A percentile compares a stretch with the other conserved stretches of the same genome.
Evolutionary conservation across 2,888 invertebrate species (phyloP).

Genomic region (Eutolmus rufibarbis): DNA sequence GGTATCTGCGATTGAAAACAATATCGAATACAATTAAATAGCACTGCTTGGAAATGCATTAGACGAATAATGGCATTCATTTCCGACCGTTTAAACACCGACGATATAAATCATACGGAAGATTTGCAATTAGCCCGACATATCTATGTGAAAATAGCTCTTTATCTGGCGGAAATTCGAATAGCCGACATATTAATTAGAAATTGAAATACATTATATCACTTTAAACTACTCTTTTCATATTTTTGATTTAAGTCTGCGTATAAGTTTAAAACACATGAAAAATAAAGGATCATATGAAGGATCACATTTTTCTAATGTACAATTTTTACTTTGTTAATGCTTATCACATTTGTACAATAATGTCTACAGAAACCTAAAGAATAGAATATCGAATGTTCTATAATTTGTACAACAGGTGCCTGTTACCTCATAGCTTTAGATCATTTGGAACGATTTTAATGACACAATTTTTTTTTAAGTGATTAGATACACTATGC

Average conservation of each 20-base stretch:
- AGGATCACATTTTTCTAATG: too few species aligned
- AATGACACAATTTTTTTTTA: too few species aligned
- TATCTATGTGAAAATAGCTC: neutral
- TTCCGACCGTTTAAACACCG: neutral
- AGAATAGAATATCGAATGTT: too few species aligned
- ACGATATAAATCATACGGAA: neutral
- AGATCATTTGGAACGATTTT: too few species aligned
- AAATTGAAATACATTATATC: neutral
- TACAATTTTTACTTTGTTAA: too few species aligned
- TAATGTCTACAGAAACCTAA: too few species aligned
- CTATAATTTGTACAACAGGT: too few species aligned
- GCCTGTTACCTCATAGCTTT: too few species aligned
- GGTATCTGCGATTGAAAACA: neutral
- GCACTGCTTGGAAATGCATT: neutral
- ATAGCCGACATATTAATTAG: neutral
- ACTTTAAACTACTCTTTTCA: neutral
- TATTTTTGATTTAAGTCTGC: neutral
- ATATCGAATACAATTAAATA: neutral
- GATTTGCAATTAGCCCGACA: neutral
- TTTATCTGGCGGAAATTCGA: neutral
- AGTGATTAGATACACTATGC: too few species aligned
- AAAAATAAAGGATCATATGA: too few species aligned
- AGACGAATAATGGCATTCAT: neutral
- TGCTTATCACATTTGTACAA: too few species aligned
- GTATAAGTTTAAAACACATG: too few species aligned